Percentiles rank a stretch among this genome's conserved stretches.
phyloP scores from a whole-genome alignment of 64 coral and sea anemone genomes.

The Exaiptasia diaphana region DNA sequence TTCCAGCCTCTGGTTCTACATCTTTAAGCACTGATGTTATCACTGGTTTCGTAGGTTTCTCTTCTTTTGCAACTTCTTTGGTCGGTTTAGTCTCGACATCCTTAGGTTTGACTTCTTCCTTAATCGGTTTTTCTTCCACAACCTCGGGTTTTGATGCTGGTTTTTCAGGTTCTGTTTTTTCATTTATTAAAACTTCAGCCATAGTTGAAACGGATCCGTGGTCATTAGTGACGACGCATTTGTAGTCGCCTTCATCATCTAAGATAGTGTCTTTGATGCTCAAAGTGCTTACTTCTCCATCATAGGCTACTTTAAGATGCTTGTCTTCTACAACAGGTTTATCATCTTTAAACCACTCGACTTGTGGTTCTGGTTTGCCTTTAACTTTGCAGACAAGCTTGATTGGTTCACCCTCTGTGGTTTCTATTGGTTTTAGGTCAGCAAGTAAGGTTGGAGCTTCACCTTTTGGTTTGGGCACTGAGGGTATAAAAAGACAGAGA shows the following conservation, averaged over 20 bases:
- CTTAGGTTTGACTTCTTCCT: background rate
- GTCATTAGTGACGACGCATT: slow-evolving; percentile 61
- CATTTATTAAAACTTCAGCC: slow-evolving; percentile 67
- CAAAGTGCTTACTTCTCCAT: slow-evolving; percentile 53
- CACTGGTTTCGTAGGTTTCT: slow-evolving; percentile 14
- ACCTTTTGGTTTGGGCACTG: slow-evolving; percentile 48
- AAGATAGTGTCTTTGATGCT: slow-evolving; percentile 47
- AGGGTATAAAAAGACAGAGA: background rate
- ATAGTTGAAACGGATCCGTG: slow-evolving; percentile 40
- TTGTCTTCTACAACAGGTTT: slow-evolving; percentile 47
- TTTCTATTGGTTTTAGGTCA: slow-evolving; percentile 30
- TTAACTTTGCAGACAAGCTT: slow-evolving; percentile 54
- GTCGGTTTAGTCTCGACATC: slow-evolving; percentile 44
- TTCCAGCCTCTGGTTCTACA: slow-evolving; percentile 36
- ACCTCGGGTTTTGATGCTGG: slow-evolving; percentile 19
- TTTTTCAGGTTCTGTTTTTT: background rate
- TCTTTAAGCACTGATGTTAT: slow-evolving; percentile 41
- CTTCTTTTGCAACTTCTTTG: slow-evolving; percentile 51
- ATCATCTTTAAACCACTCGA: slow-evolving; percentile 78
- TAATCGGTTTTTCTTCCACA: background rate
- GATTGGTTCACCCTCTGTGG: slow-evolving; percentile 45
- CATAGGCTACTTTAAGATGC: slow-evolving; percentile 48
- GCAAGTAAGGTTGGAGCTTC: slow-evolving; percentile 29
- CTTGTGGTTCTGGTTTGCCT: slow-evolving; percentile 45
- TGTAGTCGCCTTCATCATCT: slow-evolving; percentile 82